Conservation (phyloP, 2,113 vertebrate genomes). For the Daphoenositta chrysoptera region DNA sequence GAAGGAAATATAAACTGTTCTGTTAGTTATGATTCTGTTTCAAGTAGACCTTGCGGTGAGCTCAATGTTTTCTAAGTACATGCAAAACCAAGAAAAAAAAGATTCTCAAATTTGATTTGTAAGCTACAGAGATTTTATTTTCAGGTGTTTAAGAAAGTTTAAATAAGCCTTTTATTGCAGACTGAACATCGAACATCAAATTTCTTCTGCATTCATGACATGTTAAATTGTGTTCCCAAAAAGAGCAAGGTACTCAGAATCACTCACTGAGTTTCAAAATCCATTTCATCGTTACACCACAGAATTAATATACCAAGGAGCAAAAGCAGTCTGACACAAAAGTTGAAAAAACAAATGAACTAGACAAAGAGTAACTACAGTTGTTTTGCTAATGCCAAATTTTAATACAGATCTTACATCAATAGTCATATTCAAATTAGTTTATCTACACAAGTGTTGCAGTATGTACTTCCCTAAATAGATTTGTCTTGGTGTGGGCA, state of each 20-base stretch:
- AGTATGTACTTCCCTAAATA: neutral
- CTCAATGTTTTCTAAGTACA: neutral
- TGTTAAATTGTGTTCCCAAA: neutral
- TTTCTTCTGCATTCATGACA: neutral
- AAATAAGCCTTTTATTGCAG: neutral
- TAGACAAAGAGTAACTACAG: neutral
- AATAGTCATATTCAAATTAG: neutral
- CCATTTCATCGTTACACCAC: neutral
- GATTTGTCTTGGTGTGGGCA: neutral
- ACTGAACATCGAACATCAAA: neutral
- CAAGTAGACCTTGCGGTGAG: neutral
- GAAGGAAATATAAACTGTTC: neutral
- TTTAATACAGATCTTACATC: neutral
- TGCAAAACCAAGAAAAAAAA: neutral
- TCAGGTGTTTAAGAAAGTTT: neutral
- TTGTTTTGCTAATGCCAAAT: neutral
- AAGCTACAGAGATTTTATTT: neutral
- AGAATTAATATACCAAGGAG: neutral
- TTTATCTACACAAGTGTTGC: neutral
- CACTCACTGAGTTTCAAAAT: neutral
- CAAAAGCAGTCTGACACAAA: neutral
- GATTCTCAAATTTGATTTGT: neutral
- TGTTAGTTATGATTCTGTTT: neutral
- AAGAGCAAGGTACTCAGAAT: neutral
- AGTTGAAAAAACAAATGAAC: neutral